Conservation (phyloP, 92 coral and sea anemone genomes). For the Anthopleura xanthogrammica region DNA sequence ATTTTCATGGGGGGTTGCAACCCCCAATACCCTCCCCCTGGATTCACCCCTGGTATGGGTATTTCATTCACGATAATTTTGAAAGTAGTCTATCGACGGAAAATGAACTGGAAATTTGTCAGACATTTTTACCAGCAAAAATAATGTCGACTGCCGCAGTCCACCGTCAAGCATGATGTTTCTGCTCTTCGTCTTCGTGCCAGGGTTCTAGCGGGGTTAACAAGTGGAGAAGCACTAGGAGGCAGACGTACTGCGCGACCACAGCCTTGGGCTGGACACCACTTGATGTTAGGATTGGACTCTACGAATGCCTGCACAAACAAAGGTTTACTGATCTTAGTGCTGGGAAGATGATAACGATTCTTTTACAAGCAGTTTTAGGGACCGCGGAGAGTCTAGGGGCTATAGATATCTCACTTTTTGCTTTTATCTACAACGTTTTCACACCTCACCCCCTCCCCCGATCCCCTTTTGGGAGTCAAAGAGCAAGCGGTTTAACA, state of each 20-base stretch:
- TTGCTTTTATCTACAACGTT: too few species aligned
- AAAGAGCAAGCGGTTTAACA: too few species aligned
- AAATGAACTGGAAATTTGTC: neutral
- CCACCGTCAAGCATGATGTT: conserved; percentile 77
- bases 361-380: too few species aligned
- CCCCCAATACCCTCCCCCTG: too few species aligned
- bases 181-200: conserved; percentile 51
- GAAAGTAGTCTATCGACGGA: neutral
- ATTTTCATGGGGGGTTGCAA: too few species aligned
- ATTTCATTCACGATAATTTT: too few species aligned
- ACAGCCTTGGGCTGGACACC: conserved; percentile 98
- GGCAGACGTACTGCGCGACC: conserved; percentile 95
- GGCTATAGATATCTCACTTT: too few species aligned
- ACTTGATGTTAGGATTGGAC: conserved; percentile 87
- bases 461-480: too few species aligned
- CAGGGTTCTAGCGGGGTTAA: conserved; percentile 39
- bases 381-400: too few species aligned
- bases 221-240: conserved; percentile 40
- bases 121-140: conserved; percentile 84
- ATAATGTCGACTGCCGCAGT: conserved; percentile 91
- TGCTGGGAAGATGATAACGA: too few species aligned
- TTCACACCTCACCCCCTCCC: too few species aligned
- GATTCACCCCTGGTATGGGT: too few species aligned
- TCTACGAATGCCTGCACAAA: conserved; percentile 87
- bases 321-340: neutral